A percentile compares a stretch with the other conserved stretches of the same genome.
Conservation (phyloP, 2,113 vertebrate species). For the Fregetta grallaria region DNA sequence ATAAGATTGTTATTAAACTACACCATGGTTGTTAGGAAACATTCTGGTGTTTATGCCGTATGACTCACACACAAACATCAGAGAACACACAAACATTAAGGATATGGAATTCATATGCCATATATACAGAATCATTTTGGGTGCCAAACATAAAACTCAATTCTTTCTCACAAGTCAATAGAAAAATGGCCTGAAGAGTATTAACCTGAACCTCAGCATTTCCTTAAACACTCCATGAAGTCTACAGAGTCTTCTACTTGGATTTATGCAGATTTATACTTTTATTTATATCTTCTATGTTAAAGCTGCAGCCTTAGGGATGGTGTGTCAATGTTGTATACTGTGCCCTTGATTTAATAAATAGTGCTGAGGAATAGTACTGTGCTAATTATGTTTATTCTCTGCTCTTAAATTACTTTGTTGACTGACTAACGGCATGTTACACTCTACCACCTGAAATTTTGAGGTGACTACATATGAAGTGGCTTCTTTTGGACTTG, state of each 20-base stretch:
- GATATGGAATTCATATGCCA: background rate
- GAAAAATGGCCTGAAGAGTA: background rate
- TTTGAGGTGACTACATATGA: background rate
- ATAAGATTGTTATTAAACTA: background rate
- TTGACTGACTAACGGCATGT: background rate
- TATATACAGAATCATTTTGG: background rate
- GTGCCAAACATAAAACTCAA: background rate
- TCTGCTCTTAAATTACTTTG: background rate
- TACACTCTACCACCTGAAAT: background rate
- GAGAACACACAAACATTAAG: background rate
- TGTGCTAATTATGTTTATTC: background rate
- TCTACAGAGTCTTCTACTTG: background rate
- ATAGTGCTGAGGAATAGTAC: background rate
- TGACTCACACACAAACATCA: conserved; percentile 41
- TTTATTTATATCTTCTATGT: background rate
- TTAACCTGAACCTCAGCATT: background rate
- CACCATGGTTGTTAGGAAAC: conserved; percentile 12
- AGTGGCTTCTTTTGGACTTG: background rate
- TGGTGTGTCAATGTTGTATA: background rate
- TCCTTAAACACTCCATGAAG: background rate
- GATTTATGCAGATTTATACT: background rate
- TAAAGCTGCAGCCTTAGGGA: background rate
- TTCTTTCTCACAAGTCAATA: background rate
- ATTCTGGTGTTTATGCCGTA: background rate
- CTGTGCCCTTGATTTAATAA: background rate